Evolutionary conservation across 1,140 invertebrate species (phyloP).

Genomic region (Zaprionus camerounensis): DNA sequence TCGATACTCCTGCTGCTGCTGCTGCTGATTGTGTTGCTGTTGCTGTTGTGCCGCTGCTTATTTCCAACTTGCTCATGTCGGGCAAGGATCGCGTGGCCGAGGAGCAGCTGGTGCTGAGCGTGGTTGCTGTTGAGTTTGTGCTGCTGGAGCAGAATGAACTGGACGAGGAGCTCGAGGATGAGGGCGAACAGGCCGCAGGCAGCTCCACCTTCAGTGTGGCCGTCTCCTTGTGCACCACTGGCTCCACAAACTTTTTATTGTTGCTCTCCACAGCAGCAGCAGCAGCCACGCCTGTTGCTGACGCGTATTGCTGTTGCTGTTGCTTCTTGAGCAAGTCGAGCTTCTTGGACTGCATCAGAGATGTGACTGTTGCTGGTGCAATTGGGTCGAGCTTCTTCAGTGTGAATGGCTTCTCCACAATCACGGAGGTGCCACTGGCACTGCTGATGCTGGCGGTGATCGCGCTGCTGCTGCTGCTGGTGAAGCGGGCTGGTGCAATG

Average conservation of each 20-base stretch:
- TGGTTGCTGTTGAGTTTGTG: slow-evolving; percentile 42
- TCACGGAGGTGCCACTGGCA: slow-evolving; percentile 66
- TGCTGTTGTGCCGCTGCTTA: slow-evolving; percentile 54
- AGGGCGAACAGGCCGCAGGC: slow-evolving; percentile 76
- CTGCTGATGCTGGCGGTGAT: slow-evolving; percentile 1
- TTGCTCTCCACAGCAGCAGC: neutral
- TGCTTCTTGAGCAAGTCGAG: slow-evolving; percentile 47
- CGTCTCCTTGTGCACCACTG: slow-evolving; percentile 58
- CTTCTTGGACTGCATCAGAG: slow-evolving; percentile 28
- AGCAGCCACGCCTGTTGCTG: slow-evolving; percentile 14
- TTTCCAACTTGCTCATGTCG: slow-evolving; percentile 82
- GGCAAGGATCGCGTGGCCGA: slow-evolving; percentile 72
- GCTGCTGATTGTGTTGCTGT: neutral
- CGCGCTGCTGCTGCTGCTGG: slow-evolving; percentile 10
- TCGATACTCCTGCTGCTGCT: neutral
- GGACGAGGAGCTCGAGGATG: slow-evolving; percentile 65
- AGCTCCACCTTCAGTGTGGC: slow-evolving; percentile 67
- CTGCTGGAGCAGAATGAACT: slow-evolving; percentile 65
- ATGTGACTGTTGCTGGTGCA: neutral
- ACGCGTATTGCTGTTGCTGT: slow-evolving; percentile 32
- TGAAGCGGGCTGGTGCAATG: slow-evolving; percentile 60
- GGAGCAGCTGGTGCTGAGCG: slow-evolving; percentile 50
- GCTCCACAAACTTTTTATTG: slow-evolving; percentile 69
- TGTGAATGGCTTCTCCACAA: slow-evolving; percentile 68
- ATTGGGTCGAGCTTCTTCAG: slow-evolving; percentile 45